phyloP scores from a whole-genome alignment of 2,113 vertebrate species.

The Atherinomorus stipes region DNA sequence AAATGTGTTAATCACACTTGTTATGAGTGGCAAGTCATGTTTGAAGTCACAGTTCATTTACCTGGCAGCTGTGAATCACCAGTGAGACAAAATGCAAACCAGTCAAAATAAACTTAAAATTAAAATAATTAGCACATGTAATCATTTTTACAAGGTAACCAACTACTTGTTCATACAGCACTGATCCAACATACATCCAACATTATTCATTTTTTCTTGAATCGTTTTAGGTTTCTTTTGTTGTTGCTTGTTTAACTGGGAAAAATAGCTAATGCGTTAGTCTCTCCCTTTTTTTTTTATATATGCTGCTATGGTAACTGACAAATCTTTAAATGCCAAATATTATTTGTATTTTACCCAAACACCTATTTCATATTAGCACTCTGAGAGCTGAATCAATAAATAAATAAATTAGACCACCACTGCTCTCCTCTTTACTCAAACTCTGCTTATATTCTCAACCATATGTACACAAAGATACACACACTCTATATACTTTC shows the following conservation, averaged over 20 bases:
- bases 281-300: constrained; percentile 1
- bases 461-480: constrained; percentile 63
- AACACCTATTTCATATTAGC: constrained; percentile 41
- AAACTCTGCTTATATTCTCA: constrained; percentile 54
- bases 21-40: constrained; percentile 7
- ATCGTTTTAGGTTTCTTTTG: constrained; percentile 2
- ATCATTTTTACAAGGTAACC: constrained; percentile 22
- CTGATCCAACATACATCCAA: background rate
- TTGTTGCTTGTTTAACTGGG: background rate
- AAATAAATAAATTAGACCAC: constrained; percentile 82
- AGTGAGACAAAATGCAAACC: constrained; percentile 27
- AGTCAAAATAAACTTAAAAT: constrained; percentile 32
- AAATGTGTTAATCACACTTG: background rate
- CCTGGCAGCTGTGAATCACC: constrained; percentile 21
- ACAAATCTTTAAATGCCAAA: background rate
- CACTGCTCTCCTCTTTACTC: constrained; percentile 38
- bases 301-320: background rate
- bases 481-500: constrained; percentile 41
- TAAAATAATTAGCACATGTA: constrained; percentile 10
- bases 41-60: constrained; percentile 46
- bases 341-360: constrained; percentile 17
- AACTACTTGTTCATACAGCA: background rate
- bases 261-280: constrained; percentile 6
- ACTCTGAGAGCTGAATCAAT: constrained; percentile 50
- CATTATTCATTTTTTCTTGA: background rate